Conservation (phyloP, 2,888 invertebrate genomes). For the Sthenelais limicola region DNA sequence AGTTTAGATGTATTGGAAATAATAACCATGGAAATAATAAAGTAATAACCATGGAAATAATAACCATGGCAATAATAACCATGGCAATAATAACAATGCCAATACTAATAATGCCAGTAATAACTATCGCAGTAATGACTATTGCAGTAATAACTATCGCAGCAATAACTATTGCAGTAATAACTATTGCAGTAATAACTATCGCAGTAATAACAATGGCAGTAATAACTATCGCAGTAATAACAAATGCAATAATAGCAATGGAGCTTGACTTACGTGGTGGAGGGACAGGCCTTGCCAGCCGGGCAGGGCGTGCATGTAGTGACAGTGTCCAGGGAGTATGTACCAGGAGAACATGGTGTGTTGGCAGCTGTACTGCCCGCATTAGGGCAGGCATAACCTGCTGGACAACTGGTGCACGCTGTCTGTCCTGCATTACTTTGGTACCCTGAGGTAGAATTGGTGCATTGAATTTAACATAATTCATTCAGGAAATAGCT, state of each 20-base stretch:
- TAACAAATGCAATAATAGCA: background rate
- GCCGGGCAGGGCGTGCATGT: conserved; percentile 66
- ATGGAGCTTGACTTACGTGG: conserved; percentile 36
- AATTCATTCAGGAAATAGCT: too few species aligned
- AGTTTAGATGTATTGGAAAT: too few species aligned
- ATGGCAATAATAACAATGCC: too few species aligned
- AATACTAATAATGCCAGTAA: too few species aligned
- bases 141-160: too few species aligned
- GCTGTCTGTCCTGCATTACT: conserved; percentile 58
- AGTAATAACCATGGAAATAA: too few species aligned
- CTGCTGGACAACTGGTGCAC: conserved; percentile 61
- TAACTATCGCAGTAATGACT: too few species aligned
- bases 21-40: too few species aligned
- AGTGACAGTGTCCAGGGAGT: conserved; percentile 60
- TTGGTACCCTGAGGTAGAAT: conserved; percentile 54
- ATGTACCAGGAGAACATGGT: conserved; percentile 60
- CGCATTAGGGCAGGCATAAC: conserved; percentile 59
- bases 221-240: background rate
- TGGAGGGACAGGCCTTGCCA: conserved; percentile 61
- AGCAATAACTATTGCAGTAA: background rate
- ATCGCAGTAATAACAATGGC: background rate
- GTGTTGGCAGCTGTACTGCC: conserved; percentile 53
- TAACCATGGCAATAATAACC: too few species aligned
- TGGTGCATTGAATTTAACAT: too few species aligned
- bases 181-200: background rate